Conservation (phyloP, 2,113 vertebrate genomes). For the Lepisosteus oculatus region DNA sequence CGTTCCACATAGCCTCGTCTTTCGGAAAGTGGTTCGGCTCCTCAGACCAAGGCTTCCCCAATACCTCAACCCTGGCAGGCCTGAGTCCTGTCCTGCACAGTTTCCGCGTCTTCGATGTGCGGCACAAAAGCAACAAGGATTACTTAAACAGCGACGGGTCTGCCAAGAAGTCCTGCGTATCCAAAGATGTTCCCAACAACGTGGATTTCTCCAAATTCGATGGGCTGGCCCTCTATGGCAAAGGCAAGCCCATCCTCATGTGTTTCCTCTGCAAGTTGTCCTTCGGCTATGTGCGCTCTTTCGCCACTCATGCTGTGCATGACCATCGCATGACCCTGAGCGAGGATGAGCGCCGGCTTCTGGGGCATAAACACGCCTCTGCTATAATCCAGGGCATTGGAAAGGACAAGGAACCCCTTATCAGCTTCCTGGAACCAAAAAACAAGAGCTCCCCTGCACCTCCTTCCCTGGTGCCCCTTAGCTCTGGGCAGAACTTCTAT, state of each 20-base stretch:
- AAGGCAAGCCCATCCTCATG: constrained; percentile 98
- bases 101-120: constrained; percentile 98
- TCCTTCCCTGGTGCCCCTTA: constrained; percentile 84
- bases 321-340: constrained; percentile 97
- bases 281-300: constrained; percentile 95
- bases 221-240: constrained; percentile 94
- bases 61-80: constrained; percentile 98
- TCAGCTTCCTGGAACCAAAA: constrained; percentile 99
- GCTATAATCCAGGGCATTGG: constrained; percentile 99
- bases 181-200: constrained; percentile 99
- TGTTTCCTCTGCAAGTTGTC: constrained; percentile 99
- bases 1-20: constrained; percentile 99
- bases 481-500: constrained; percentile 96
- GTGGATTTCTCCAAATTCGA: constrained; percentile 99
- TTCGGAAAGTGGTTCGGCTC: constrained; percentile 98
- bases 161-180: constrained; percentile 99
- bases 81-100: constrained; percentile 99
- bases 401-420: constrained; percentile 98
- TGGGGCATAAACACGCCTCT: constrained; percentile 96
- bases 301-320: constrained; percentile 96
- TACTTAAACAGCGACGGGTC: constrained; percentile 99
- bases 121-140: constrained; percentile 99
- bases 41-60: constrained; percentile 94
- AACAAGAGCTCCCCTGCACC: constrained; percentile 89
- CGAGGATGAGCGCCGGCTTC: constrained; percentile 92